Evolutionary conservation across 2,888 invertebrate genomes (phyloP).

Genomic region (Drosophila ustulata): DNA sequence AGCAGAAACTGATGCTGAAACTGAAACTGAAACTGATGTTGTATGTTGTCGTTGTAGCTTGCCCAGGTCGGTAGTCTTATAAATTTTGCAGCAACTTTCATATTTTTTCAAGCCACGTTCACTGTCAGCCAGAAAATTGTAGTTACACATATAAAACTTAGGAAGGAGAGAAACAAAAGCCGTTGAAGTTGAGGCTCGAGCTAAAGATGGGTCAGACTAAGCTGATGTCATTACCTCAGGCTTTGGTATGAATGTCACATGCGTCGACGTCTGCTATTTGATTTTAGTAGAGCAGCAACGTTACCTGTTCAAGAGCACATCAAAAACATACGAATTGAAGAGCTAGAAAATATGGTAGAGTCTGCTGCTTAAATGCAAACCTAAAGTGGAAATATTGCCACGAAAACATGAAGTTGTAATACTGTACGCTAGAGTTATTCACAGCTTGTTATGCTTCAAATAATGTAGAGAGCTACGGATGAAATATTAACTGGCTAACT

Average conservation of each 20-base stretch:
- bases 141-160: background rate
- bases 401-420: background rate
- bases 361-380: background rate
- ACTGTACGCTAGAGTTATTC: background rate
- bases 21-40: constrained; percentile 23
- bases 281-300: constrained; percentile 37
- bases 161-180: background rate
- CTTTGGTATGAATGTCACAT: constrained; percentile 48
- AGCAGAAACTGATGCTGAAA: constrained; percentile 25
- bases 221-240: constrained; percentile 32
- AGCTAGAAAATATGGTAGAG: background rate
- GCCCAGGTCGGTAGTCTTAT: constrained; percentile 59
- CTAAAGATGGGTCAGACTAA: constrained; percentile 7
- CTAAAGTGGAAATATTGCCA: background rate
- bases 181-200: background rate
- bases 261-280: constrained; percentile 53
- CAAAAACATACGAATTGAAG: background rate
- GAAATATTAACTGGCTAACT: too few relatives aligned
- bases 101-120: constrained; percentile 64
- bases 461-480: too few relatives aligned
- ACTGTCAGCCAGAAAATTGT: constrained; percentile 16
- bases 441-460: background rate
- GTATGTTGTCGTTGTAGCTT: constrained; percentile 31
- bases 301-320: constrained; percentile 26
- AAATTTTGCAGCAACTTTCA: constrained; percentile 79